phyloP scores from a whole-genome alignment of 2,797 vertebrate species.

The Peromyscus attwateri region DNA sequence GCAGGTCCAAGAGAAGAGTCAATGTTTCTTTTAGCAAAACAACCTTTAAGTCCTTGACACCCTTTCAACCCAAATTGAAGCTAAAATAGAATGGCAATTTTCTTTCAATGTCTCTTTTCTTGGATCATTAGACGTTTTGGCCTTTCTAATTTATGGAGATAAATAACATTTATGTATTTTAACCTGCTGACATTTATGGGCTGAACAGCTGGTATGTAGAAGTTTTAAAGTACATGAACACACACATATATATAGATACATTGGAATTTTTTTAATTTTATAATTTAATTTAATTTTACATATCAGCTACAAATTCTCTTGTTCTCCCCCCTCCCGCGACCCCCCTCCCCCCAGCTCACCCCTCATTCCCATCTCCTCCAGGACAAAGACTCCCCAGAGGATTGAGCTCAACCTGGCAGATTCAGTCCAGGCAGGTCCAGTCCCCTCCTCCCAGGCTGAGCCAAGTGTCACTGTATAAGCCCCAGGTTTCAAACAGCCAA shows the following conservation, averaged over 20 bases:
- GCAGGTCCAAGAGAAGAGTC: not conserved
- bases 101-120: not conserved
- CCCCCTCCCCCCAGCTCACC: no score
- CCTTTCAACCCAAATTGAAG: not conserved
- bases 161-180: not conserved
- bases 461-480: no score
- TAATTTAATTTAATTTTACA: no score
- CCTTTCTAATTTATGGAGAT: constrained; percentile 19
- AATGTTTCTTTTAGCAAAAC: not conserved
- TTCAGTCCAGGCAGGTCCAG: no score
- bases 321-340: no score
- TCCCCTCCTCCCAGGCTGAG: no score
- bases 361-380: no score
- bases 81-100: not conserved
- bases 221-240: not conserved
- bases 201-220: not conserved
- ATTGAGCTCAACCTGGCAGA: no score
- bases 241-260: not conserved
- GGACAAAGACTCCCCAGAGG: no score
- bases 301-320: no score
- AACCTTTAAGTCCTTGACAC: not conserved
- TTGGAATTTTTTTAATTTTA: constrained; percentile 11
- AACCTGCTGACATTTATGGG: not conserved
- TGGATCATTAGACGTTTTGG: not conserved
- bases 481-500: no score